Conservation (phyloP, 2,888 invertebrate genomes). For the Chrysomela aeneicollis region DNA sequence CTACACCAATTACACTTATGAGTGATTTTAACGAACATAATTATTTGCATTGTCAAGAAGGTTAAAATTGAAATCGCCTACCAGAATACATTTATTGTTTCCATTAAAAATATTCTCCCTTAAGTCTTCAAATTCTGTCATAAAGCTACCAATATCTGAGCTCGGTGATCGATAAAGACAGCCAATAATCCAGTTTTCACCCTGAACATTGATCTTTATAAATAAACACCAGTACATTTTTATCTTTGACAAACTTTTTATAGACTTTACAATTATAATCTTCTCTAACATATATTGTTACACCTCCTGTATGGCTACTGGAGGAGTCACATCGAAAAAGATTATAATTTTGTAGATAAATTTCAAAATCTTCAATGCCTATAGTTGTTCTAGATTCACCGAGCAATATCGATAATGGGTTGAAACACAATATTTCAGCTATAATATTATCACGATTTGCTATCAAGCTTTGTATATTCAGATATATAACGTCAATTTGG, state of each 20-base stretch:
- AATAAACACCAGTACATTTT: slow-evolving; percentile 6
- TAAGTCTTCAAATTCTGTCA: neutral
- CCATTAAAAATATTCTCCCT: neutral
- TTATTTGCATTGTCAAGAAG: neutral
- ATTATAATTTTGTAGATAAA: neutral
- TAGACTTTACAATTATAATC: neutral
- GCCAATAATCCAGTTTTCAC: slow-evolving; percentile 5
- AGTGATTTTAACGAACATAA: slow-evolving; percentile 6
- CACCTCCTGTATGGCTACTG: slow-evolving; percentile 2
- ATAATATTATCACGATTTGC: slow-evolving; percentile 5
- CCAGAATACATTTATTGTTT: slow-evolving; percentile 4
- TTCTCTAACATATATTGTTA: neutral
- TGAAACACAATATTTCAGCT: slow-evolving; percentile 2
- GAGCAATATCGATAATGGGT: slow-evolving; percentile 1
- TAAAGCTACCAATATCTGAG: neutral
- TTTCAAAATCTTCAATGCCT: slow-evolving; percentile 7
- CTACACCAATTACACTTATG: slow-evolving; percentile 11
- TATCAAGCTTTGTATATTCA: neutral
- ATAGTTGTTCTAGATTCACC: slow-evolving; percentile 1
- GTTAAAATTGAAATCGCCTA: too few relatives aligned
- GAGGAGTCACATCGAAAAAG: neutral
- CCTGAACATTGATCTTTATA: neutral
- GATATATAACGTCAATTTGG: slow-evolving; percentile 1
- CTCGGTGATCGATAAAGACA: slow-evolving; percentile 8
- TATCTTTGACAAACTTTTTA: neutral